Percentiles rank a stretch among this genome's conserved stretches.
Evolutionary conservation across 2,113 vertebrate species (phyloP).

Genomic region (Procavia capensis): DNA sequence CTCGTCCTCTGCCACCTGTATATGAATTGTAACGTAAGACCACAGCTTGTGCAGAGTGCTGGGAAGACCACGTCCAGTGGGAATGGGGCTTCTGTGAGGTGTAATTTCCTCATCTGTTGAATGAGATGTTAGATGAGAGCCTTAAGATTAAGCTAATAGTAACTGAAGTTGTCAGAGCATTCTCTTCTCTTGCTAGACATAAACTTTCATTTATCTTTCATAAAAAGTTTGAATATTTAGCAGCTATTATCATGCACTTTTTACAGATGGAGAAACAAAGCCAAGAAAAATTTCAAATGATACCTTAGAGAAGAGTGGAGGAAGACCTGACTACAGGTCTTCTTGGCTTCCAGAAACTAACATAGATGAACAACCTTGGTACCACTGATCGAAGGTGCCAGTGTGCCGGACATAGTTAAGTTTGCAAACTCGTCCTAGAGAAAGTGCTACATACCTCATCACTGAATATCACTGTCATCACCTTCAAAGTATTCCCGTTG

Average conservation of each 20-base stretch:
- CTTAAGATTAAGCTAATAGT: not conserved
- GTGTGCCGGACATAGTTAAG: not conserved
- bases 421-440: too few species aligned
- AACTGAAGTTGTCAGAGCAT: not conserved
- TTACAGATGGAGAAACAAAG: not conserved
- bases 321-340: not conserved
- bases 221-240: not conserved
- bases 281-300: constrained; percentile 7
- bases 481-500: too few species aligned
- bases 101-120: not conserved
- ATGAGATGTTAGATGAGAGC: not conserved
- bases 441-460: not conserved
- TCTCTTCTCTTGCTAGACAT: not conserved
- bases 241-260: not conserved
- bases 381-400: not conserved
- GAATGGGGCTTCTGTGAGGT: not conserved
- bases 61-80: not conserved
- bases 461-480: too few species aligned
- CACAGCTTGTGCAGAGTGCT: not conserved
- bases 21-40: not conserved
- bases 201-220: not conserved
- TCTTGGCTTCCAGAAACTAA: not conserved
- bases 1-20: not conserved
- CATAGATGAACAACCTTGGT: not conserved
- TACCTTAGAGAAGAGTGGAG: not conserved